These are phyloP conservation scores for Vulpes lagopus DNA, from an alignment of 2,113 vertebrate species.

Conservation along the genomic window DNA sequence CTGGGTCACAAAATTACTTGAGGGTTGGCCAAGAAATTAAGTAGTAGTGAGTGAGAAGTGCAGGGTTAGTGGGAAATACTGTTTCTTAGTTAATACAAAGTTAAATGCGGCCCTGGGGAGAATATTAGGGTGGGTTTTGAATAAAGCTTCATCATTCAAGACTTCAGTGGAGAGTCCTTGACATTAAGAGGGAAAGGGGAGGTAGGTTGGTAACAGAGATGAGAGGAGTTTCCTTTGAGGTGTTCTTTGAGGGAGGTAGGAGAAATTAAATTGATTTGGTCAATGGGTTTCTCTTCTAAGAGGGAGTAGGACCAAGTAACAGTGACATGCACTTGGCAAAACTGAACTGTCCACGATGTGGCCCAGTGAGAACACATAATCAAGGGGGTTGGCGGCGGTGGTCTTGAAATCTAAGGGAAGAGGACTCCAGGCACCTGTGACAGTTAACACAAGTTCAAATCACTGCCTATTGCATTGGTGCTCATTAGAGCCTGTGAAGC, in stretches of 20 bases:
- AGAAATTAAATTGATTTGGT: conserved; percentile 3
- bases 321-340: not conserved
- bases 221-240: not conserved
- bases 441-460: not conserved
- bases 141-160: not conserved
- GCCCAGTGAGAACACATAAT: not conserved
- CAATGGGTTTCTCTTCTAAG: not conserved
- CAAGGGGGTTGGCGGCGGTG: not conserved
- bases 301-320: not conserved
- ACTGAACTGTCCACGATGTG: not conserved
- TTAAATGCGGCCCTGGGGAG: not conserved
- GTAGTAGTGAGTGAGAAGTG: not conserved
- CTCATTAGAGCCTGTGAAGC: not conserved
- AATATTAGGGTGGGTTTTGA: conserved; percentile 14
- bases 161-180: not conserved
- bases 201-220: not conserved
- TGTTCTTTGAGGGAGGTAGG: not conserved
- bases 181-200: not conserved
- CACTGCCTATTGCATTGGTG: not conserved
- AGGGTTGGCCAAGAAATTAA: conserved; percentile 23
- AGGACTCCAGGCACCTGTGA: not conserved
- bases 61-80: not conserved
- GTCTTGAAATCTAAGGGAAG: not conserved
- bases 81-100: conserved; percentile 21
- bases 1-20: conserved; percentile 10